A percentile compares a stretch with the other conserved stretches of the same genome.
Conservation (phyloP, 2,797 vertebrate species). For the Bufotes viridis region DNA sequence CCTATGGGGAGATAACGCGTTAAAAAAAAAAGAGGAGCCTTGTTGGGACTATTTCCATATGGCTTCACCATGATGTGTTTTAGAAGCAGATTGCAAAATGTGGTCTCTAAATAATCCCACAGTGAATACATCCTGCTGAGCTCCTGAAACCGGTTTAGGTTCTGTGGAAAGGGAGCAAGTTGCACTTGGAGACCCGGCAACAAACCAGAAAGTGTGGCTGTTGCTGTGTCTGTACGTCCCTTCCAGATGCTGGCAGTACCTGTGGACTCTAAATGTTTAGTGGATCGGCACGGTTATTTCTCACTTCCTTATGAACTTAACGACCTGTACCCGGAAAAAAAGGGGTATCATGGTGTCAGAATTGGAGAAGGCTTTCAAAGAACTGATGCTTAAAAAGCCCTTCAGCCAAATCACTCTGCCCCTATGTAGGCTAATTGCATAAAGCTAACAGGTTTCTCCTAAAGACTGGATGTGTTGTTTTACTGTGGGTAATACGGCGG, state of each 20-base stretch:
- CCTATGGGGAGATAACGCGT: slow-evolving; percentile 88
- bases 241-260: slow-evolving; percentile 85
- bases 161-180: slow-evolving; percentile 82
- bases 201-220: slow-evolving; percentile 84
- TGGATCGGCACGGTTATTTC: slow-evolving; percentile 86
- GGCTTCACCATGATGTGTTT: slow-evolving; percentile 81
- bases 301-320: slow-evolving; percentile 87
- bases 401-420: slow-evolving; percentile 79
- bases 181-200: slow-evolving; percentile 86
- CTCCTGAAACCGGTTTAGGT: slow-evolving; percentile 84
- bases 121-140: slow-evolving; percentile 85
- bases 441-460: slow-evolving; percentile 75
- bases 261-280: slow-evolving; percentile 87
- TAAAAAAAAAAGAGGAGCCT: slow-evolving; percentile 83
- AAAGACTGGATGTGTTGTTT: slow-evolving; percentile 82
- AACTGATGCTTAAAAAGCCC: slow-evolving; percentile 80
- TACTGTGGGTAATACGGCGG: slow-evolving; percentile 83
- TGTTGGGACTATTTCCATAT: slow-evolving; percentile 87
- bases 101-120: slow-evolving; percentile 80
- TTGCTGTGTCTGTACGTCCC: slow-evolving; percentile 85
- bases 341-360: slow-evolving; percentile 81
- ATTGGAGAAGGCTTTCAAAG: slow-evolving; percentile 87
- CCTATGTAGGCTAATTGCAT: slow-evolving; percentile 79
- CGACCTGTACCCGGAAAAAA: slow-evolving; percentile 79
- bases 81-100: slow-evolving; percentile 80